Conservation (phyloP, 2,888 invertebrate genomes). For the Brachyopa scutellaris region DNA sequence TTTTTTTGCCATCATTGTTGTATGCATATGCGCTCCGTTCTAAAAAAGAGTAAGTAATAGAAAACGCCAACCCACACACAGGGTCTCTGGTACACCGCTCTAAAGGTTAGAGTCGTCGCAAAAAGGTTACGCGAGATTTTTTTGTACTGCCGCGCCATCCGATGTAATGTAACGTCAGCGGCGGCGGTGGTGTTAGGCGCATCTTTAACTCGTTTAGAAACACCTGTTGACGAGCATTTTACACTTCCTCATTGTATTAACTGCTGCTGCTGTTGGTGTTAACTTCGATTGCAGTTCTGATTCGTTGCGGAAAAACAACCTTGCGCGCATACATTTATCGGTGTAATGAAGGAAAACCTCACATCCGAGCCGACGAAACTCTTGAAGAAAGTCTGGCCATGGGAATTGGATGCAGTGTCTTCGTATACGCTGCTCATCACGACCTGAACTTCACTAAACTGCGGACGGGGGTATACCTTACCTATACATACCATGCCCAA, state of each 20-base stretch:
- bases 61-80: conserved; percentile 40
- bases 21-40: conserved; percentile 58
- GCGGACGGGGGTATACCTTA: conserved; percentile 6
- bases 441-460: conserved; percentile 63
- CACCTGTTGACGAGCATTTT: conserved; percentile 71
- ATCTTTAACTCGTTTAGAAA: conserved; percentile 65
- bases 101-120: conserved; percentile 66
- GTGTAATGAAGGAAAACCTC: conserved; percentile 33
- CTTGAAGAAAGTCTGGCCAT: conserved; percentile 56
- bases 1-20: conserved; percentile 27
- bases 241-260: conserved; percentile 59
- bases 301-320: conserved; percentile 23
- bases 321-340: conserved; percentile 18
- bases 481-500: conserved; percentile 21
- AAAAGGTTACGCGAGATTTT: conserved; percentile 62
- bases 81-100: conserved; percentile 41
- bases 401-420: conserved; percentile 46
- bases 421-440: conserved; percentile 50
- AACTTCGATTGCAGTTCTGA: conserved; percentile 35
- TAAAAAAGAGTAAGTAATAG: conserved; percentile 2
- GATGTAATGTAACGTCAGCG: not conserved
- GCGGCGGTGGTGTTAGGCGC: conserved; percentile 54
- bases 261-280: conserved; percentile 19
- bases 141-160: not conserved
- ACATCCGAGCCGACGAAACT: conserved; percentile 51